Conservation (phyloP, 1,140 invertebrate species). For the Lordiphosa collinella region DNA sequence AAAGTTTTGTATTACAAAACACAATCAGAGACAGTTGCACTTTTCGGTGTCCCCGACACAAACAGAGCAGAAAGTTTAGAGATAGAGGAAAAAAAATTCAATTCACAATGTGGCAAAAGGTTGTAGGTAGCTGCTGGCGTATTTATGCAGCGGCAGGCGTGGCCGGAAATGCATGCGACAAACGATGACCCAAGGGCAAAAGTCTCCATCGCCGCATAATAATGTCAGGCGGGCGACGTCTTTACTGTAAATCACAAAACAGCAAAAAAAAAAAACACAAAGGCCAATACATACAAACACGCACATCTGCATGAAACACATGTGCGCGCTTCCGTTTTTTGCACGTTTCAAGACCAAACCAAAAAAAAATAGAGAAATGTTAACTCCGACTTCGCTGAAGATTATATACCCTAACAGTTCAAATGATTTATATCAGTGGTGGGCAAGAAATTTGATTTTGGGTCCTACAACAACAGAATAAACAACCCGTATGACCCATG, state of each 20-base stretch:
- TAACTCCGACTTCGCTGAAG: too few species aligned
- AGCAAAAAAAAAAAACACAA: slow-evolving; percentile 11
- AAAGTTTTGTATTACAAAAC: slow-evolving; percentile 69
- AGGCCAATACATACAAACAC: slow-evolving; percentile 25
- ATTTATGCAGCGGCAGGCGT: slow-evolving; percentile 5
- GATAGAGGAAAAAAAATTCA: neutral
- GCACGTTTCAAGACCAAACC: slow-evolving; percentile 72
- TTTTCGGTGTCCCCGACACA: slow-evolving; percentile 31
- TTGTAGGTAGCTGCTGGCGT: slow-evolving; percentile 26
- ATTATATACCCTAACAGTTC: too few species aligned
- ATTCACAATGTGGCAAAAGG: slow-evolving; percentile 13
- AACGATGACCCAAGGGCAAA: slow-evolving; percentile 50
- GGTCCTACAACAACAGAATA: too few species aligned
- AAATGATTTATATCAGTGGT: too few species aligned
- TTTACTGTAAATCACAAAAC: slow-evolving; percentile 71
- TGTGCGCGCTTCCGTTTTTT: slow-evolving; percentile 41
- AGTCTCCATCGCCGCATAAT: slow-evolving; percentile 70
- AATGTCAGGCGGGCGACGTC: slow-evolving; percentile 74
- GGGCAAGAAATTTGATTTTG: too few species aligned
- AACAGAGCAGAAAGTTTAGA: slow-evolving; percentile 40
- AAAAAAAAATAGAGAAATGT: slow-evolving; percentile 40
- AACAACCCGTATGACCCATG: too few species aligned
- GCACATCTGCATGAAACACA: slow-evolving; percentile 34
- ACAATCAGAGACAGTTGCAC: slow-evolving; percentile 70
- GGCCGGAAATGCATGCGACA: slow-evolving; percentile 54